Conservation (phyloP, 2,888 invertebrate species). For the Blomia tropicalis region DNA sequence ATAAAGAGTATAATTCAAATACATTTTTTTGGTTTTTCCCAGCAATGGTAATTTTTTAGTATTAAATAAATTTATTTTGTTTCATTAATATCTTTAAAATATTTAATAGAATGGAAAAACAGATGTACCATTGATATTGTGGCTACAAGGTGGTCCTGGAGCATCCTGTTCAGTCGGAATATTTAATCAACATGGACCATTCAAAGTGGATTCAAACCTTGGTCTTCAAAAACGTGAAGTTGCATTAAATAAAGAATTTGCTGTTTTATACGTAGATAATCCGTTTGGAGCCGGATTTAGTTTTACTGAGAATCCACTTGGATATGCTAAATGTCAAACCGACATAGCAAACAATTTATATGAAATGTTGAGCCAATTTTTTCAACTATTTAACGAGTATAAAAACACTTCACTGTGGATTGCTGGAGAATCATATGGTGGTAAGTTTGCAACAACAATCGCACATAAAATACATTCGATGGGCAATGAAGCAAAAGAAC, state of each 20-base stretch:
- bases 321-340: conserved; percentile 60
- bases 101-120: conserved; percentile 31
- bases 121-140: conserved; percentile 35
- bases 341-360: conserved; percentile 65
- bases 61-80: neutral
- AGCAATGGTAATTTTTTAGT: conserved; percentile 41
- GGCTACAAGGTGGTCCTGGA: conserved; percentile 39
- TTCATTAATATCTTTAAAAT: neutral
- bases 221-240: conserved; percentile 48
- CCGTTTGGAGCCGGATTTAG: conserved; percentile 84
- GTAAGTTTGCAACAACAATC: conserved; percentile 60
- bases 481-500: conserved; percentile 41
- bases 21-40: conserved; percentile 87
- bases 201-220: conserved; percentile 41
- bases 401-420: conserved; percentile 61
- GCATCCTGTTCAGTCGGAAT: conserved; percentile 36
- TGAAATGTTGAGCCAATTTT: conserved; percentile 60
- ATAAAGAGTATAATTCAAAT: conserved; percentile 53
- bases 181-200: conserved; percentile 62
- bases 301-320: conserved; percentile 55
- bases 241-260: conserved; percentile 61
- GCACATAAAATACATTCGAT: conserved; percentile 50
- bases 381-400: conserved; percentile 59
- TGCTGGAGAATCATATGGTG: conserved; percentile 76
- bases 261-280: conserved; percentile 74